phyloP scores from a whole-genome alignment of 2,888 invertebrate genomes.

The Zaprionus lineosus region DNA sequence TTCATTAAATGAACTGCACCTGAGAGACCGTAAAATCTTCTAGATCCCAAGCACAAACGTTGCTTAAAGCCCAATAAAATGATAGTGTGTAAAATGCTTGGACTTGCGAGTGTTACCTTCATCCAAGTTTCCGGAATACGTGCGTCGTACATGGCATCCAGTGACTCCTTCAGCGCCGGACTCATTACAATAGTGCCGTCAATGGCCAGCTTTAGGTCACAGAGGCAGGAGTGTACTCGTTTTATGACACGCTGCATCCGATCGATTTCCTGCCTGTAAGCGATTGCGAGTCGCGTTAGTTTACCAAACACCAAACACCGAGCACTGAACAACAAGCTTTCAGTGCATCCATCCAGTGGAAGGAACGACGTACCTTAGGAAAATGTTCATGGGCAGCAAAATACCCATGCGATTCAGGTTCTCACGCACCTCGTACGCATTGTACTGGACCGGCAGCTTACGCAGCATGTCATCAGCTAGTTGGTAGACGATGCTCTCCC shows the following conservation, averaged over 20 bases:
- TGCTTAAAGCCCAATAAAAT: slow-evolving; percentile 36
- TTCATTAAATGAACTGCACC: slow-evolving; percentile 45
- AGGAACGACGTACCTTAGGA: slow-evolving; percentile 85
- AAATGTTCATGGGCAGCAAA: slow-evolving; percentile 97
- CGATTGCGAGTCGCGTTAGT: too few relatives aligned
- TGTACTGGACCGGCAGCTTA: slow-evolving; percentile 92
- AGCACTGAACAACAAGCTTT: too few relatives aligned
- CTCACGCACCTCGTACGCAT: slow-evolving; percentile 94
- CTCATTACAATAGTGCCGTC: slow-evolving; percentile 99
- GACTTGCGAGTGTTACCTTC: slow-evolving; percentile 85
- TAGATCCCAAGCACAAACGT: neutral
- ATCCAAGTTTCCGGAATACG: slow-evolving; percentile 95
- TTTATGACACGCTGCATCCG: slow-evolving; percentile 94
- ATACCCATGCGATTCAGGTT: slow-evolving; percentile 95
- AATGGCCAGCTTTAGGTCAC: slow-evolving; percentile 95
- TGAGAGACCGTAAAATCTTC: slow-evolving; percentile 49
- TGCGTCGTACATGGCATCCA: slow-evolving; percentile 98
- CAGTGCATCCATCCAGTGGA: too few relatives aligned
- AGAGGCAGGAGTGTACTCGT: slow-evolving; percentile 90
- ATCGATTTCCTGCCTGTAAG: slow-evolving; percentile 89
- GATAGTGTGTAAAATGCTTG: slow-evolving; percentile 29
- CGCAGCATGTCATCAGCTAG: slow-evolving; percentile 96
- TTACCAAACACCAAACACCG: neutral
- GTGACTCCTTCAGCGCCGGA: slow-evolving; percentile 91
- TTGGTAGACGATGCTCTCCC: slow-evolving; percentile 95